Base-by-base conservation (phyloP, 2,797 vertebrate genomes). In the Alectoris magna region DNA sequence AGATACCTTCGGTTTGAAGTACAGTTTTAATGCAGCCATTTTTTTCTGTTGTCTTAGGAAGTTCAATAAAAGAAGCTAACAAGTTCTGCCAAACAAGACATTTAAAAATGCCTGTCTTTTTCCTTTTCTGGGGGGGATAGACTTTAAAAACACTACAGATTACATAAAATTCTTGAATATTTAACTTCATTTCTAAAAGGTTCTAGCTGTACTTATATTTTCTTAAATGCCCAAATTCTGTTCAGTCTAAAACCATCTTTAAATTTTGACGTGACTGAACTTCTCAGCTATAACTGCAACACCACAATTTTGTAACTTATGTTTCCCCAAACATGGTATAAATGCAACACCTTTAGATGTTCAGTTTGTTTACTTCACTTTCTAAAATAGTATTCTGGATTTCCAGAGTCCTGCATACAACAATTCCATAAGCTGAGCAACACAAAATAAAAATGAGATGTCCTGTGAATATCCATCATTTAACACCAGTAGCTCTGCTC, bases 131-230 rank as follows among this genome's bases (percentile, higher is more conserved):
- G 49, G 26, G 46, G 62, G 18, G 29, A 46, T 38, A 82, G 23
- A n/a, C 16, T 44, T 58, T 84, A 79, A 34, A 90, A 93, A 91
- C 38, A 10, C 27, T 68, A 82, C 9, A 49, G 39, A 67, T 79
- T 18, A 59, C 34, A 48, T 49, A 46, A 3, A n/a, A 9, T 78
- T 71, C 59, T 48, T 44, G 67, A 83, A 80, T 29, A 68, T 91
- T 89, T 96, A 14, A 87, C 62, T 66, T 92, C 22, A 84, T 88
- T 77, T 86, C 43, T 86, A n/a, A 87, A 85, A 38, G 34, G 21
- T 49, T 76, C 73, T n/a, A 6, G 66, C 36, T 76, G 5, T 26
- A 41, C 59, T 44, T 74, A 10, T 67, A 7, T 48, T 74, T 87
- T 49, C 8, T 69, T 23, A 55, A 63, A 41, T 8, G 56, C 2